These are phyloP conservation scores for Linhomoeus sp. DNA, from an alignment of 2,888 invertebrate species.

Conservation along the genomic window DNA sequence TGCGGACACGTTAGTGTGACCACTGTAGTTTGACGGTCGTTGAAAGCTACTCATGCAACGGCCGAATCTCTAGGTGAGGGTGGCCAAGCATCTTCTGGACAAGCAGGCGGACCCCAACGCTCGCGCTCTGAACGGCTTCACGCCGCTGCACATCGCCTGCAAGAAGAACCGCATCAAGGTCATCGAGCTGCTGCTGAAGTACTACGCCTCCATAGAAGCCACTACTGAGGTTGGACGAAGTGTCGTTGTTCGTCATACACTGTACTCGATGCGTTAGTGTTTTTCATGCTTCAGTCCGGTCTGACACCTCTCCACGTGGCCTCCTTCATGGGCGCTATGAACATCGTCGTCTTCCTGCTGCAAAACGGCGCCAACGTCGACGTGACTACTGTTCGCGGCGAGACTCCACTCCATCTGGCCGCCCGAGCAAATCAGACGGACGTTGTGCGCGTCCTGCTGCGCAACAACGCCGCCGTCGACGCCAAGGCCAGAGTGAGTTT, in stretches of 20 bases:
- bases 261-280: too few relatives aligned
- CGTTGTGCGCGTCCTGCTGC: slow-evolving; percentile 84
- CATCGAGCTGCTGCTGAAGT: slow-evolving; percentile 83
- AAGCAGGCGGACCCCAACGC: slow-evolving; percentile 96
- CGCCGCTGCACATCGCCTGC: slow-evolving; percentile 94
- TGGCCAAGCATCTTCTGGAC: slow-evolving; percentile 80
- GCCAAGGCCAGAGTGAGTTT: slow-evolving; percentile 14
- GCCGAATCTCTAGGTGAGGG: slow-evolving; percentile 87
- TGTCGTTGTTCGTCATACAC: too few relatives aligned
- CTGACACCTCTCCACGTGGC: slow-evolving; percentile 93
- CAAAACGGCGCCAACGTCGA: slow-evolving; percentile 96
- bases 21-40: too few relatives aligned
- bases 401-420: slow-evolving; percentile 89
- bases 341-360: slow-evolving; percentile 89
- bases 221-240: slow-evolving; percentile 43
- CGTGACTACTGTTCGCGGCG: slow-evolving; percentile 86
- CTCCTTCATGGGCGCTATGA: slow-evolving; percentile 98
- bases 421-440: slow-evolving; percentile 98
- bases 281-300: slow-evolving; percentile 43
- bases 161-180: slow-evolving; percentile 97
- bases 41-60: too few relatives aligned
- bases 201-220: slow-evolving; percentile 73
- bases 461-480: slow-evolving; percentile 72
- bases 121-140: slow-evolving; percentile 89
- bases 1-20: slow-evolving; percentile 30